These are phyloP conservation scores for Unio pictorum DNA, from an alignment of 2,888 invertebrate genomes.

Conservation along the genomic window DNA sequence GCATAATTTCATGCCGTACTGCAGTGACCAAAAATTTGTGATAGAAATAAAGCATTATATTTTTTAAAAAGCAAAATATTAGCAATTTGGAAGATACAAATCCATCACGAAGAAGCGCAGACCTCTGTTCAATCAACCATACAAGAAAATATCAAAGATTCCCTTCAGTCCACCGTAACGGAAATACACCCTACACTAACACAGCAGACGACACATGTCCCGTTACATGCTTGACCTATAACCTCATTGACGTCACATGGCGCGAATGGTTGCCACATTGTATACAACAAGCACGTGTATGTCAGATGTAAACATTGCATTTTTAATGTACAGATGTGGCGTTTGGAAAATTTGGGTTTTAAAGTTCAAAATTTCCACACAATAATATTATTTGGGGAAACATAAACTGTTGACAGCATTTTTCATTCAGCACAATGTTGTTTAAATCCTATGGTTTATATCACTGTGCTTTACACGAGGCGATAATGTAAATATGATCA, in stretches of 20 bases:
- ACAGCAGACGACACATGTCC: slow-evolving; percentile 48
- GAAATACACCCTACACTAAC: not conserved
- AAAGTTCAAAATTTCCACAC: not conserved
- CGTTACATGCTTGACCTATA: slow-evolving; percentile 41
- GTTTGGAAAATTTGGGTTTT: not conserved
- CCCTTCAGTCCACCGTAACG: no score
- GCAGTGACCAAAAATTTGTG: no score
- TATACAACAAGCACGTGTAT: slow-evolving; percentile 8
- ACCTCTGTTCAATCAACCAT: no score
- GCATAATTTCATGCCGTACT: no score
- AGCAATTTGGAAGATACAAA: no score
- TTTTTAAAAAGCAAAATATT: no score
- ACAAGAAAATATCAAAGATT: no score
- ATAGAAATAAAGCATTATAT: no score
- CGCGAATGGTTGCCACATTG: slow-evolving; percentile 43
- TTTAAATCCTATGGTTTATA: no score
- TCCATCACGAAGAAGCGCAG: no score
- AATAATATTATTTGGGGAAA: slow-evolving; percentile 4
- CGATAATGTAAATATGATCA: no score
- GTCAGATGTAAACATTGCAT: slow-evolving; percentile 17
- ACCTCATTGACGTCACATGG: slow-evolving; percentile 57
- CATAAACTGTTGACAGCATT: not conserved
- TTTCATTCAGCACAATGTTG: not conserved
- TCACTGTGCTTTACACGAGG: no score
- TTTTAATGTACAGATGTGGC: not conserved